These are phyloP conservation scores for Latrodectus hesperus DNA, from an alignment of 2,888 invertebrate genomes.

Conservation along the genomic window DNA sequence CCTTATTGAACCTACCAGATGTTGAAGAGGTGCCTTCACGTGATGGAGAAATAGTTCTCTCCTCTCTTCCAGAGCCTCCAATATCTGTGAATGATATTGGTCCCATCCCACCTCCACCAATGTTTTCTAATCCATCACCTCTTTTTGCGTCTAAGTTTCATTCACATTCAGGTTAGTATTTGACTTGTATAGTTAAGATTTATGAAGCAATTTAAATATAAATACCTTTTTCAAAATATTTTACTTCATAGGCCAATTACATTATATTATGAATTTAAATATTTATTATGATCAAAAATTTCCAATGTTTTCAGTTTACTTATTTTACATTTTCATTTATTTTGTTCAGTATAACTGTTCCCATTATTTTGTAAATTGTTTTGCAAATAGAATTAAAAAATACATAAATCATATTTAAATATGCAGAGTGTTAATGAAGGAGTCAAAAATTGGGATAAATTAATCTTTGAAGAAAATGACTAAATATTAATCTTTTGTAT, in stretches of 20 bases:
- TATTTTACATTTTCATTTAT: background rate
- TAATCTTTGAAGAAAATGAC: no score
- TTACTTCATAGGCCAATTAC: no score
- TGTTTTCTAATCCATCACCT: slow-evolving; percentile 80
- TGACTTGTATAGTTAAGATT: background rate
- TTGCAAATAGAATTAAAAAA: no score
- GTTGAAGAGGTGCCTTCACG: slow-evolving; percentile 68
- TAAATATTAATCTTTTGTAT: no score
- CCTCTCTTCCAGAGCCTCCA: slow-evolving; percentile 92
- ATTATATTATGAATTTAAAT: no score
- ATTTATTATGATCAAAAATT: background rate
- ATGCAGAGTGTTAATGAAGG: no score
- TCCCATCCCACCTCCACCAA: slow-evolving; percentile 93
- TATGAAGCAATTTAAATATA: no score
- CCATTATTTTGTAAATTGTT: no score
- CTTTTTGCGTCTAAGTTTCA: slow-evolving; percentile 41
- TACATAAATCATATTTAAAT: no score
- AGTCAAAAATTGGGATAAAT: no score
- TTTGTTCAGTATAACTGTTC: background rate
- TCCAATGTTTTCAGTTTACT: background rate
- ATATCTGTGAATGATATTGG: slow-evolving; percentile 94
- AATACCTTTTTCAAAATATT: no score
- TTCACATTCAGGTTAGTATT: slow-evolving; percentile 47
- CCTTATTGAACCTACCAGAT: slow-evolving; percentile 68
- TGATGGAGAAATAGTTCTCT: slow-evolving; percentile 78